Evolutionary conservation across 2,888 invertebrate species (phyloP).

Genomic region (Andrena flavipes): DNA sequence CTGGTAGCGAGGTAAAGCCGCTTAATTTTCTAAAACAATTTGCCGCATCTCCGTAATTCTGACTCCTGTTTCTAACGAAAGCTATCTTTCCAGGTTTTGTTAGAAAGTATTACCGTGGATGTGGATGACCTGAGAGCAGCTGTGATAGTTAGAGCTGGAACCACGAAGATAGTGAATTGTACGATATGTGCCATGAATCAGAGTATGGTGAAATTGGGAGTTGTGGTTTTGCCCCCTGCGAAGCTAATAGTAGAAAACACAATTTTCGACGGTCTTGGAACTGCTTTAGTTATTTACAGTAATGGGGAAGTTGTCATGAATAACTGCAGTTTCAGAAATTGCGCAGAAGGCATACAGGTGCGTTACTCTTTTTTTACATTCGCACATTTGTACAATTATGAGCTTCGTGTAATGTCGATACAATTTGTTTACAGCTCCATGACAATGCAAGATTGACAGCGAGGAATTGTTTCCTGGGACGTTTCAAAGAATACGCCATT

Average conservation of each 20-base stretch:
- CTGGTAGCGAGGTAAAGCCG: slow-evolving; percentile 74
- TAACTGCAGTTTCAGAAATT: slow-evolving; percentile 83
- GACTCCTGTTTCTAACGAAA: background rate
- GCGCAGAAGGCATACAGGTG: slow-evolving; percentile 81
- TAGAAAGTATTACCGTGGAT: slow-evolving; percentile 87
- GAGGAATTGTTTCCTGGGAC: slow-evolving; percentile 82
- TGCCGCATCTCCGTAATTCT: background rate
- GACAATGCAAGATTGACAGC: slow-evolving; percentile 83
- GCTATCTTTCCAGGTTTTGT: slow-evolving; percentile 77
- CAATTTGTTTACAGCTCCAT: slow-evolving; percentile 78
- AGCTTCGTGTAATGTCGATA: background rate
- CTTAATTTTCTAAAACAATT: background rate
- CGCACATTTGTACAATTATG: background rate
- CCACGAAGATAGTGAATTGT: slow-evolving; percentile 85
- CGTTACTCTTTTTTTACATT: slow-evolving; percentile 54
- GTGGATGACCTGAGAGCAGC: slow-evolving; percentile 86
- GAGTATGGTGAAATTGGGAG: slow-evolving; percentile 86
- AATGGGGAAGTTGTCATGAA: slow-evolving; percentile 75
- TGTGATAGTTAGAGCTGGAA: slow-evolving; percentile 85
- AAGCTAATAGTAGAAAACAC: slow-evolving; percentile 85
- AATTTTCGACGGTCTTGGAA: slow-evolving; percentile 85
- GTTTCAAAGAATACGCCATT: slow-evolving; percentile 86
- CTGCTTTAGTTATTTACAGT: slow-evolving; percentile 85
- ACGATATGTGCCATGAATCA: slow-evolving; percentile 85
- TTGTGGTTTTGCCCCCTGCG: slow-evolving; percentile 85